Percentiles rank a stretch among this genome's conserved stretches.
Evolutionary conservation across 2,113 vertebrate genomes (phyloP).

Genomic region (Xenopus laevis): DNA sequence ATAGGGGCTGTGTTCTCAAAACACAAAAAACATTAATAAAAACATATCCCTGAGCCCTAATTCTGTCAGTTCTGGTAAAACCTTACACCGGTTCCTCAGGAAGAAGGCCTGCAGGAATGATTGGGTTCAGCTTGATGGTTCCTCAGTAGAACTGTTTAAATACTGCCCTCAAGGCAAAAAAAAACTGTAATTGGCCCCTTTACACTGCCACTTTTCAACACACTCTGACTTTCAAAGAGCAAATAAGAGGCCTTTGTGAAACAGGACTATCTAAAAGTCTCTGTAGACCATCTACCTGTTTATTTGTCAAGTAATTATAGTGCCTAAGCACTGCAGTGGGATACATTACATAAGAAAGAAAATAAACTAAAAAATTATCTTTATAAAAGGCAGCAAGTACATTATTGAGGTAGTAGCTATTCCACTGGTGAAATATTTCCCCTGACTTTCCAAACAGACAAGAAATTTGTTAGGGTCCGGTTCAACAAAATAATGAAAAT

Average conservation of each 20-base stretch:
- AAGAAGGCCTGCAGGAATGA: constrained; percentile 33
- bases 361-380: not conserved
- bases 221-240: constrained; percentile 24
- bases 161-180: constrained; percentile 19
- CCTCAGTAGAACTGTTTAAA: constrained; percentile 15
- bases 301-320: constrained; percentile 37
- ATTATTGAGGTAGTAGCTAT: too few species aligned
- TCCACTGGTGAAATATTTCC: too few species aligned
- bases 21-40: constrained; percentile 28
- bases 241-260: constrained; percentile 32
- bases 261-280: constrained; percentile 24
- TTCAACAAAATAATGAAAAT: too few species aligned
- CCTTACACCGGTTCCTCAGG: too few species aligned
- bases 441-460: too few species aligned
- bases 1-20: constrained; percentile 2
- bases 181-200: constrained; percentile 22
- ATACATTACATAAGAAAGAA: constrained; percentile 13
- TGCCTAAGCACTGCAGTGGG: constrained; percentile 4
- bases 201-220: constrained; percentile 37
- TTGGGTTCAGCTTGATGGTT: constrained; percentile 36
- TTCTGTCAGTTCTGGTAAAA: not conserved
- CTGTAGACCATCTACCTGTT: constrained; percentile 27
- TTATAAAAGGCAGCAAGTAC: too few species aligned
- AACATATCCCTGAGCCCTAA: constrained; percentile 13
- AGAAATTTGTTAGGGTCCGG: too few species aligned